Percentiles rank a stretch among this genome's conserved stretches.
phyloP scores from a whole-genome alignment of 1,140 invertebrate species.

The Cyphomyrmex costatus region DNA sequence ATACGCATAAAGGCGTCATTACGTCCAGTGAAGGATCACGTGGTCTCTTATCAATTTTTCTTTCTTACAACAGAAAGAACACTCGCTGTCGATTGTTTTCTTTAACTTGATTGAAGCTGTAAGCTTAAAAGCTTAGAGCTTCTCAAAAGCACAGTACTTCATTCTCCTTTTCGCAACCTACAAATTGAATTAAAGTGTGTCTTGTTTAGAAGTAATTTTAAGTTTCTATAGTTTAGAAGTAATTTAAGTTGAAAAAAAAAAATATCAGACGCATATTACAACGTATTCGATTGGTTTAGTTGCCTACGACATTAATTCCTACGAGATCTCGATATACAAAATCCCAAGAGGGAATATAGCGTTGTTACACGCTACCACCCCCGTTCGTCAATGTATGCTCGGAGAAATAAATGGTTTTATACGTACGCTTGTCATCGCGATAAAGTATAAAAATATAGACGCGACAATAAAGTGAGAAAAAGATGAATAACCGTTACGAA shows the following conservation, averaged over 20 bases:
- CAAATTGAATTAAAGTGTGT: background rate
- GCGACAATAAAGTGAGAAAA: background rate
- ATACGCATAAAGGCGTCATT: slow-evolving; percentile 23
- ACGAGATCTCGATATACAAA: background rate
- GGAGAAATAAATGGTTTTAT: background rate
- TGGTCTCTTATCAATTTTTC: slow-evolving; percentile 16
- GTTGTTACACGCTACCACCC: background rate
- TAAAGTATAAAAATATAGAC: slow-evolving; percentile 21
- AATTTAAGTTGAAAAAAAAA: slow-evolving; percentile 13
- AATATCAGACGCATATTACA: background rate
- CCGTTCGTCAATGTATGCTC: slow-evolving; percentile 11
- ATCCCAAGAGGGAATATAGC: background rate
- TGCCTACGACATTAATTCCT: background rate
- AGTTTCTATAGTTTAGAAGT: background rate
- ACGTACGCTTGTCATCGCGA: background rate
- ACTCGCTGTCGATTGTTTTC: background rate
- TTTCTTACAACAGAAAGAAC: background rate
- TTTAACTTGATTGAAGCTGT: background rate
- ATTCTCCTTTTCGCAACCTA: background rate
- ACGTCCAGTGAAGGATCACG: background rate
- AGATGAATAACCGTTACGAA: background rate
- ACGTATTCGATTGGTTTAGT: background rate
- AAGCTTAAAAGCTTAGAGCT: background rate
- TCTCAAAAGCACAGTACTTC: background rate
- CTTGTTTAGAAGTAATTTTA: background rate